phyloP scores from a whole-genome alignment of 2,797 vertebrate species.

The Atherinosoma microstoma region DNA sequence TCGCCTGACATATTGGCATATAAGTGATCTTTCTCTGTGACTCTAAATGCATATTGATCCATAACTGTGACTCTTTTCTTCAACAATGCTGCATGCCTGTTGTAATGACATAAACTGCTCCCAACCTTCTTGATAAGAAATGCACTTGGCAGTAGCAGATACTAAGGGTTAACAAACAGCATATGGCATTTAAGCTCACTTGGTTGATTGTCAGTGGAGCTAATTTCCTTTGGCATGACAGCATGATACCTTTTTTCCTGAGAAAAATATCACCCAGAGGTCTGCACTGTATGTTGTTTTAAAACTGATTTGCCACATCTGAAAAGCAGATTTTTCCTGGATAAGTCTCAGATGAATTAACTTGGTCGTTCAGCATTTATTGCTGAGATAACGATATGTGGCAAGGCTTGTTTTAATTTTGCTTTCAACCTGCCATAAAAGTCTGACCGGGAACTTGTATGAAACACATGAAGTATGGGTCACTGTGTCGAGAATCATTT shows the following conservation, averaged over 20 bases:
- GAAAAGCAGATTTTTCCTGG: background rate
- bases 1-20: slow-evolving; percentile 1
- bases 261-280: slow-evolving; percentile 42
- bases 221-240: slow-evolving; percentile 27
- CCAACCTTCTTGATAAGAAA: slow-evolving; percentile 31
- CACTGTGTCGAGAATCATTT: slow-evolving; percentile 35
- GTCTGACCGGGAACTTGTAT: slow-evolving; percentile 15
- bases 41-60: slow-evolving; percentile 24
- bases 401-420: slow-evolving; percentile 20
- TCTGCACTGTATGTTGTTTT: slow-evolving; percentile 23
- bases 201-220: slow-evolving; percentile 36
- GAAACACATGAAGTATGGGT: slow-evolving; percentile 42
- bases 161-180: slow-evolving; percentile 38
- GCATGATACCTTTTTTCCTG: slow-evolving; percentile 24
- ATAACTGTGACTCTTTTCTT: slow-evolving; percentile 3
- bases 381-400: slow-evolving; percentile 13
- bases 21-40: slow-evolving; percentile 2
- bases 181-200: slow-evolving; percentile 25
- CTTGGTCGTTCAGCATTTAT: background rate
- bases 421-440: slow-evolving; percentile 64
- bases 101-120: slow-evolving; percentile 11
- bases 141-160: slow-evolving; percentile 25
- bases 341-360: background rate
- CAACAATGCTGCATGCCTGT: background rate
- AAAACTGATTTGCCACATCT: slow-evolving; percentile 34